Evolutionary conservation across 2,113 vertebrate species (phyloP), one percentile per base, ranked within the genome.

Genomic region (Tauraco erythrolophus): DNA sequence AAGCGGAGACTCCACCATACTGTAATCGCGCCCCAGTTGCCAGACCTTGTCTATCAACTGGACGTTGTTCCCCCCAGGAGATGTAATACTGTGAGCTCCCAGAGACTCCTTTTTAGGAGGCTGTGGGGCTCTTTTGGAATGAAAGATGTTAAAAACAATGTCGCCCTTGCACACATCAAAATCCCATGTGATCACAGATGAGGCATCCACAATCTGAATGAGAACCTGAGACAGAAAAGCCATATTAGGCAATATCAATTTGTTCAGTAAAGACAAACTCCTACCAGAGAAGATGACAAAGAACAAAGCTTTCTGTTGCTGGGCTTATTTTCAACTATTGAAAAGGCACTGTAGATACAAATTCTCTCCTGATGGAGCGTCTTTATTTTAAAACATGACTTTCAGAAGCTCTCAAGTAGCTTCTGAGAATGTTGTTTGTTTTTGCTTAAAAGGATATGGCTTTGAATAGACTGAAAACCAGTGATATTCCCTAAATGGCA

Each of bases 161-260:
- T 99, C 99, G 1, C 99, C 99, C 98, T 99, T 99, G 94, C 98
- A 99, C 90, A 99, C 99, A 0, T 99, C 99, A 70, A 99, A 99
- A 96, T 99, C 99, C 99, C 99, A 99, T 0, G 99, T 99, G 98
- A 99, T 99, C 90, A 99, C 99, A 0, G 99, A 99, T 2, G 99
- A 98, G 19, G 99, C 98, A 3, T 99, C 99, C 58, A 98, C 98
- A 35, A 99, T 99, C 97, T 99, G 99, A 23, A 99, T 98, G 92
- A 99, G 97, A 87, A 99, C 98, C 99, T 99, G 72, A 27, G 61
- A 54, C 22, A 50, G 27, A 53, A 15, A 4, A 64, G 28, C n/a
- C 35, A 3, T 10, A 27, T 82, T 2, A 92, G 56, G 71, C 31
- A 89, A 28, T 1, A 68, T 66, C 50, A 64, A 50, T 75, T 76